phyloP scores from a whole-genome alignment of 2,113 vertebrate genomes.

The Cryptotis parvus region DNA sequence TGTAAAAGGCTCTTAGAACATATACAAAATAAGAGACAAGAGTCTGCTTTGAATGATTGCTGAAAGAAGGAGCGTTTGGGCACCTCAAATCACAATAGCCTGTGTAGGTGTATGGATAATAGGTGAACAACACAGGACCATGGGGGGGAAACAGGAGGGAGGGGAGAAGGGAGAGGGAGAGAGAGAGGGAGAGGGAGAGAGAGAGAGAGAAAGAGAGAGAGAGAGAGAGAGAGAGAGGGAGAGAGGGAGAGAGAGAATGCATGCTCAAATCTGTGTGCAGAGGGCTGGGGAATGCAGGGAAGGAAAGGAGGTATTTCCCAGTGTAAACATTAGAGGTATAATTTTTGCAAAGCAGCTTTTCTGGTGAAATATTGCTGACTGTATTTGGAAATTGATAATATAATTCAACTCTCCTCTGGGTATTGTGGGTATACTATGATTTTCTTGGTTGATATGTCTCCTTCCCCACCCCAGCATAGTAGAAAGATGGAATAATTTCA shows the following conservation, averaged over 20 bases:
- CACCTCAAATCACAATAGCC: neutral
- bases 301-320: conserved; percentile 69
- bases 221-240: too few species aligned
- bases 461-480: conserved; percentile 65
- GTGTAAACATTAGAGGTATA: conserved; percentile 72
- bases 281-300: neutral
- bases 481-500: conserved; percentile 76
- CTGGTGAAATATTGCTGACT: conserved; percentile 79
- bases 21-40: conserved; percentile 32
- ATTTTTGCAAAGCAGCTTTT: conserved; percentile 72
- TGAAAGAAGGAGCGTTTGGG: neutral
- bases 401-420: conserved; percentile 74
- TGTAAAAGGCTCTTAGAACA: conserved; percentile 21
- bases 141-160: conserved; percentile 9
- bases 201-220: too few species aligned
- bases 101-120: neutral
- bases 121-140: neutral
- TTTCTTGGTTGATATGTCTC: conserved; percentile 77
- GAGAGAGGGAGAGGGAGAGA: too few species aligned
- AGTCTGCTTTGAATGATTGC: conserved; percentile 33
- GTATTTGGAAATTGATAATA: conserved; percentile 77
- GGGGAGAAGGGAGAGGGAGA: too few species aligned
- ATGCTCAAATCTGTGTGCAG: neutral
- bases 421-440: conserved; percentile 67
- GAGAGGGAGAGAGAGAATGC: too few species aligned